These are phyloP conservation scores for Xestia rhomboidea DNA, from an alignment of 2,888 invertebrate genomes.

Conservation along the genomic window DNA sequence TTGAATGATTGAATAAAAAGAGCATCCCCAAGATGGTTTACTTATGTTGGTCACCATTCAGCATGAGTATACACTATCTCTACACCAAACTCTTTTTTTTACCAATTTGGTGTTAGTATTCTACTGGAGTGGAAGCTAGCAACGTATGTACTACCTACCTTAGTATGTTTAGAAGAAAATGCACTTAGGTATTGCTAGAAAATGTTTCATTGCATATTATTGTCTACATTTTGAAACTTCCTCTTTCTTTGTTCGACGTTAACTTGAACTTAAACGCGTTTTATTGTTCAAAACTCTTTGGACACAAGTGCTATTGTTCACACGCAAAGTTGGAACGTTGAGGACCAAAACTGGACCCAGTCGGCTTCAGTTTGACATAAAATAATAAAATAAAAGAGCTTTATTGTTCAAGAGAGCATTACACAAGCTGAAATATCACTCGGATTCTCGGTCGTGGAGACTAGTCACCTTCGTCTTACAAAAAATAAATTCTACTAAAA, in stretches of 20 bases:
- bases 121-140: not conserved
- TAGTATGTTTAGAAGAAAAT: not conserved
- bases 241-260: not conserved
- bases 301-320: conserved; percentile 4
- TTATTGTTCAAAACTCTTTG: not conserved
- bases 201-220: not conserved
- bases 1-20: too few relatives aligned
- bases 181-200: not conserved
- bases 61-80: too few relatives aligned
- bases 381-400: too few relatives aligned
- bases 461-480: too few relatives aligned
- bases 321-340: not conserved
- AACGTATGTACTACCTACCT: not conserved
- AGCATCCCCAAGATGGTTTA: too few relatives aligned
- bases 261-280: not conserved
- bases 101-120: not conserved
- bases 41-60: too few relatives aligned
- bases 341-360: not conserved
- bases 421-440: too few relatives aligned
- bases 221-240: not conserved
- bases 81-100: too few relatives aligned
- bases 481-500: too few relatives aligned
- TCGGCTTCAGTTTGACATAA: not conserved
- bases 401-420: too few relatives aligned
- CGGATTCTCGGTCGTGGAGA: too few relatives aligned